Percentiles rank a stretch among this genome's conserved stretches.
Conservation (phyloP, 2,797 vertebrate genomes). For the Falco concolor region DNA sequence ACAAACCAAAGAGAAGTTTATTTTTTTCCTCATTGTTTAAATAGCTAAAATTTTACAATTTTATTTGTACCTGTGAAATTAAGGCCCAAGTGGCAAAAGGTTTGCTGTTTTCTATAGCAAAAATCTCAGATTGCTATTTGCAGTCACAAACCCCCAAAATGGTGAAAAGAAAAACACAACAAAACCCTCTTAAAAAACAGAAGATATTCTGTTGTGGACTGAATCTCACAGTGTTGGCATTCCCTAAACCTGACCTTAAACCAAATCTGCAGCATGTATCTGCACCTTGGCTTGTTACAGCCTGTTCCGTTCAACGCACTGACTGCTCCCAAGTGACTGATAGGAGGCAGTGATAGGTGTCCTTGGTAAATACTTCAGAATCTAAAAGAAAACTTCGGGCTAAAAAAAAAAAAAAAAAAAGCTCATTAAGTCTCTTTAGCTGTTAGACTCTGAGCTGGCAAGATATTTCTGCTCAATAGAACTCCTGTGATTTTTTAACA, state of each 20-base stretch:
- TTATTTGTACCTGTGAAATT: not conserved
- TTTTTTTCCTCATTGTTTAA: not conserved
- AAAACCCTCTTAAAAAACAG: not conserved
- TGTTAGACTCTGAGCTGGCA: not conserved
- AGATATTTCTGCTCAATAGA: not conserved
- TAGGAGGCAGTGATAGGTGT: not conserved
- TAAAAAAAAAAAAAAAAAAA: not conserved
- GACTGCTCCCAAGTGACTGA: not conserved
- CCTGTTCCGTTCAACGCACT: not conserved
- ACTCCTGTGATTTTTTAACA: not conserved
- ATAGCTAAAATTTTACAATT: not conserved
- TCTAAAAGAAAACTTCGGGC: not conserved
- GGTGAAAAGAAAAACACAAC: not conserved
- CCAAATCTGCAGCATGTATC: not conserved
- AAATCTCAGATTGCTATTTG: not conserved
- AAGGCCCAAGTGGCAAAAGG: not conserved
- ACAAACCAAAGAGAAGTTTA: not conserved
- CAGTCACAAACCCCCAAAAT: not conserved
- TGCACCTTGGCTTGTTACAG: not conserved
- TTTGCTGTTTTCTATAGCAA: not conserved
- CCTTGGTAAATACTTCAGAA: not conserved
- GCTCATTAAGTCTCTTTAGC: not conserved
- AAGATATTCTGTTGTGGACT: not conserved
- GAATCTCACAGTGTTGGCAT: not conserved
- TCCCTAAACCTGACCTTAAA: not conserved